Base-by-base conservation (phyloP, 2,888 invertebrate genomes). In the Coronaproctus castanopsis region DNA sequence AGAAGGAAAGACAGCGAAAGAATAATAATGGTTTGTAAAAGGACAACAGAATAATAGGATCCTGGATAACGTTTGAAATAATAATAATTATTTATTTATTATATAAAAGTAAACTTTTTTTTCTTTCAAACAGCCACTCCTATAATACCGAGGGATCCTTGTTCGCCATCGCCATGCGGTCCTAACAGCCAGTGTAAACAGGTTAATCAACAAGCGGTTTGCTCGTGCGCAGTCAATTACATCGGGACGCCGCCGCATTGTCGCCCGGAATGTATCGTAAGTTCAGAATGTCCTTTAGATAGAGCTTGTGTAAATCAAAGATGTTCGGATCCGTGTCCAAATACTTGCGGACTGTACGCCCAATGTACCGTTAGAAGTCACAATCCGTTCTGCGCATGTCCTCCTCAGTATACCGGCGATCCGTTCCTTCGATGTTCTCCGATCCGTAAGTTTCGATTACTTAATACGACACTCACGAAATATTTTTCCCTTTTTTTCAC, bases 311-410 rank as follows among this genome's bases (percentile, higher is more conserved):
- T 88, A 49, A 86, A 87, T 70, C 84, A 85, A 67, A 85, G 82
- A 72, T 92, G 92, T 70, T 80, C 82, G 10, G 87, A 91, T 74
- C 90, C 91, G 50, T 91, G 91, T 67, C 83, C 84, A 18, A 85
- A 87, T 65, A 87, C 87, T 0, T 90, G 90, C 69, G 90, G 90
- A n/a, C 75, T 85, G 57, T 80, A 83, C 66, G 88, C 90, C 1
- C 81, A 85, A 65, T 91, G 91, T 68, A 80, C 80, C 55, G 83
- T 84, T 0, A 83, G 82, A 69, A 87, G 88, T 70, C 89, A 90
- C 70, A 87, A 84, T 68, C 88, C 89, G 2, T 86, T 88, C 63
- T 91, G 91, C 68, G 84, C 85, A 2, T 91, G 91, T 67, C 83
- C 87, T 53, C 75, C 80, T 52, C 84, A 85, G n/a, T 85, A 81